A percentile compares a stretch with the other conserved stretches of the same genome.
Conservation (phyloP, 1,140 invertebrate genomes). For the Trachymyrmex cornetzi region DNA sequence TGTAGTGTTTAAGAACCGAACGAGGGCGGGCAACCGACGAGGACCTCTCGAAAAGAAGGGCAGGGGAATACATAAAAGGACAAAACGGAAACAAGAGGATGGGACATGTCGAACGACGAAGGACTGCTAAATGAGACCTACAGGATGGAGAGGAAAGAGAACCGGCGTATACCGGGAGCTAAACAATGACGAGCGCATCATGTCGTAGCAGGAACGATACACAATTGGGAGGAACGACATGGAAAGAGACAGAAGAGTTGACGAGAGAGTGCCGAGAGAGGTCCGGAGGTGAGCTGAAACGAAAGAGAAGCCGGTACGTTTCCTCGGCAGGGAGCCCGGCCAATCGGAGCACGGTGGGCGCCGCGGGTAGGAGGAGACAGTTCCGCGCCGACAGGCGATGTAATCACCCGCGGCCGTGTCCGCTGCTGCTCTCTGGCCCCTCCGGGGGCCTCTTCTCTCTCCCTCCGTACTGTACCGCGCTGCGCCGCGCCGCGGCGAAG, state of each 20-base stretch:
- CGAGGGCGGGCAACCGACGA: constrained; percentile 41
- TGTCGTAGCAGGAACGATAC: constrained; percentile 40
- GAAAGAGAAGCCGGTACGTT: constrained; percentile 70
- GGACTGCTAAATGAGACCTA: constrained; percentile 5
- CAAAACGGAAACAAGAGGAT: constrained; percentile 49
- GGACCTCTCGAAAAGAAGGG: constrained; percentile 46
- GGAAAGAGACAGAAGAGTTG: constrained; percentile 57
- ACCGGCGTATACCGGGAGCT: constrained; percentile 13
- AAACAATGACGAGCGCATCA: constrained; percentile 31
- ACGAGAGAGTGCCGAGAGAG: constrained; percentile 61
- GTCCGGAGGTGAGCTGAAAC: constrained; percentile 63
- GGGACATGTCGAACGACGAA: constrained; percentile 8
- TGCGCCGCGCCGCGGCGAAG: neutral
- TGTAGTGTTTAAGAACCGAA: constrained; percentile 54
- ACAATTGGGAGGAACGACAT: constrained; percentile 60
- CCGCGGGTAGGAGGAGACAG: constrained; percentile 86
- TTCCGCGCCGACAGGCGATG: constrained; percentile 85
- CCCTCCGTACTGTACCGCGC: constrained; percentile 22
- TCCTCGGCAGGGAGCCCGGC: constrained; percentile 75
- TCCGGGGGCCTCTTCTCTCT: constrained; percentile 76
- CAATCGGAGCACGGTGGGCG: constrained; percentile 83
- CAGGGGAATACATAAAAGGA: constrained; percentile 26
- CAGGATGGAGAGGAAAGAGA: constrained; percentile 37
- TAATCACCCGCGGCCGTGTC: constrained; percentile 85
- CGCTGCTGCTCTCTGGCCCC: constrained; percentile 77